phyloP scores from a whole-genome alignment of 1,140 invertebrate species.

The Thaumatotibia leucotreta region DNA sequence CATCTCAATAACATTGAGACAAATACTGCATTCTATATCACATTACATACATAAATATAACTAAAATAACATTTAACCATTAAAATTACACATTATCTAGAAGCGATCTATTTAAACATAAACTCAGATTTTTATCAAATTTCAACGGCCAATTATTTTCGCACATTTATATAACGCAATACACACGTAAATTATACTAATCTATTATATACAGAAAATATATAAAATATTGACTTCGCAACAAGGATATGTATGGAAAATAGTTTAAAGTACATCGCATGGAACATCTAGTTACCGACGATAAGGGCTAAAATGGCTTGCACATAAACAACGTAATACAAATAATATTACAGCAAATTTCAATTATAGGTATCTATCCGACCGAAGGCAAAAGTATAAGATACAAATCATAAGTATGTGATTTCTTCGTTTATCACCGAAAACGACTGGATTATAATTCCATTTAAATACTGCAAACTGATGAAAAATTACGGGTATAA shows the following conservation, averaged over 20 bases:
- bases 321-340: background rate
- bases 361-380: no score
- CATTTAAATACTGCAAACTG: no score
- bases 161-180: background rate
- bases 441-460: no score
- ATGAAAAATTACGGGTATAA: no score
- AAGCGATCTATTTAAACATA: background rate
- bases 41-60: background rate
- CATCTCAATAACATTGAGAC: background rate
- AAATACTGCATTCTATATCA: slow-evolving; percentile 14
- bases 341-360: no score
- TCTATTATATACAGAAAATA: slow-evolving; percentile 8
- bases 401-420: no score
- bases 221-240: slow-evolving; percentile 9
- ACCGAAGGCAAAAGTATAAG: no score
- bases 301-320: background rate
- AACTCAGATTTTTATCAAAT: background rate
- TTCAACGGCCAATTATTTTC: background rate
- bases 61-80: background rate
- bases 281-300: background rate
- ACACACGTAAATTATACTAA: background rate
- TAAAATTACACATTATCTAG: background rate
- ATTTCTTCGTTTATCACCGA: no score
- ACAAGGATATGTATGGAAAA: slow-evolving; percentile 12
- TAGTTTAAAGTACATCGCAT: background rate